These are phyloP conservation scores for Agonopterix arenella DNA, from an alignment of 2,888 invertebrate species.

Conservation along the genomic window DNA sequence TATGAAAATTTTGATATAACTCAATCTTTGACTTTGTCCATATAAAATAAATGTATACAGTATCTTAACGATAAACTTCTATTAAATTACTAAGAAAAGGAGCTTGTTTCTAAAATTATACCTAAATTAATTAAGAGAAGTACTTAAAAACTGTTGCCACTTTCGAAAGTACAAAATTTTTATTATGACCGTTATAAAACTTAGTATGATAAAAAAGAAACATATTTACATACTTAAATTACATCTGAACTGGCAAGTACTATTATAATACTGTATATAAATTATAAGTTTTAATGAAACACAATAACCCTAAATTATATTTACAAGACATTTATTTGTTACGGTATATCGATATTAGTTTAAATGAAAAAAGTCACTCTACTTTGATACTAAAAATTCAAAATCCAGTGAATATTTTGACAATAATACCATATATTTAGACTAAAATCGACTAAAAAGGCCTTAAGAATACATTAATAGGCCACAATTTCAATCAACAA, in stretches of 20 bases:
- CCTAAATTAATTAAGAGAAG: constrained; percentile 23
- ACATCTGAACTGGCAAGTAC: constrained; percentile 64
- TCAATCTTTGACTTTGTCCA: constrained; percentile 40
- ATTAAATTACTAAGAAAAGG: constrained; percentile 11
- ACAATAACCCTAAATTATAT: constrained; percentile 30
- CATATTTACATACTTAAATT: constrained; percentile 49
- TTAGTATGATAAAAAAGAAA: constrained; percentile 18
- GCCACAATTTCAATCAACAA: constrained; percentile 10
- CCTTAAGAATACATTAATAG: constrained; percentile 10
- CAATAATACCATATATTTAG: constrained; percentile 9
- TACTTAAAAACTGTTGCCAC: constrained; percentile 23
- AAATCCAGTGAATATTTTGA: not conserved
- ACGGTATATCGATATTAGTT: not conserved
- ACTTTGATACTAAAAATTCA: not conserved
- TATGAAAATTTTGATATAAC: constrained; percentile 30
- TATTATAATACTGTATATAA: constrained; percentile 69
- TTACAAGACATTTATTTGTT: constrained; percentile 16
- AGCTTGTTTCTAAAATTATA: constrained; percentile 20
- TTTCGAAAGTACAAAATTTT: constrained; percentile 21
- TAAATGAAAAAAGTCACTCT: constrained; percentile 1
- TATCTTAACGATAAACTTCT: constrained; percentile 11
- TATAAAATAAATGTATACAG: constrained; percentile 22
- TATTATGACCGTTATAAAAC: constrained; percentile 38
- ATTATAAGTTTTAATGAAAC: constrained; percentile 46
- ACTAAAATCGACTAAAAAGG: constrained; percentile 18